Evolutionary conservation across 2,797 vertebrate genomes (phyloP).

Genomic region (Brachyrhaphis roseni): DNA sequence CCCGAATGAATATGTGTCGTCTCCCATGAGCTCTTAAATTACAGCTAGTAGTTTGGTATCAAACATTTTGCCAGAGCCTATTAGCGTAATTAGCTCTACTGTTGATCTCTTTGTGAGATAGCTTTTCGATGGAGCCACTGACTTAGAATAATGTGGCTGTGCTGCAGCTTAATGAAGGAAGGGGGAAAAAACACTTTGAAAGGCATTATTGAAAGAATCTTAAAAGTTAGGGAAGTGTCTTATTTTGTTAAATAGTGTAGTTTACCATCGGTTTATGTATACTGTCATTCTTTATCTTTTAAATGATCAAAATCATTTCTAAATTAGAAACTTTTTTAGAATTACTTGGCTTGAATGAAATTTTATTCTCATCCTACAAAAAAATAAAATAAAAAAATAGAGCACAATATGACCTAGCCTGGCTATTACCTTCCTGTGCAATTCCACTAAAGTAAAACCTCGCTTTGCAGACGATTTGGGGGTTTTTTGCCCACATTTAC

Average conservation of each 20-base stretch:
- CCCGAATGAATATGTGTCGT: conserved; percentile 25
- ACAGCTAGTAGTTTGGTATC: conserved; percentile 47
- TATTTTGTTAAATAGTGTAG: background rate
- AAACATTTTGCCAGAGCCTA: conserved; percentile 60
- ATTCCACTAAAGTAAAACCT: too few species aligned
- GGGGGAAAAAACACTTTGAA: conserved; percentile 33
- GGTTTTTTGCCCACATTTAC: too few species aligned
- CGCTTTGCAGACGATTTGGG: too few species aligned
- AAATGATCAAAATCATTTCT: background rate
- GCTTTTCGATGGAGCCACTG: conserved; percentile 56
- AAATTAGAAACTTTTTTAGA: background rate
- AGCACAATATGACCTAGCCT: conserved; percentile 9
- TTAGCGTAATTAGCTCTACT: conserved; percentile 67
- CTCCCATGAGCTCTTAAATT: conserved; percentile 44
- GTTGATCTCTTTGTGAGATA: conserved; percentile 56
- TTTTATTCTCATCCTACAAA: conserved; percentile 30
- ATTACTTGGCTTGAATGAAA: background rate
- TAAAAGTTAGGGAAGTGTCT: conserved; percentile 6
- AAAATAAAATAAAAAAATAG: too few species aligned
- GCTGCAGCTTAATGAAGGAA: conserved; percentile 47
- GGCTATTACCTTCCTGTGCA: too few species aligned
- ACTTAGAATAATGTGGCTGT: conserved; percentile 60
- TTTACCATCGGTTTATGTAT: background rate
- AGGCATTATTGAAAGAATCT: conserved; percentile 17
- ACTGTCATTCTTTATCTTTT: background rate